Conservation (phyloP, 2,113 vertebrate species). For the Syngnathus scovelli region DNA sequence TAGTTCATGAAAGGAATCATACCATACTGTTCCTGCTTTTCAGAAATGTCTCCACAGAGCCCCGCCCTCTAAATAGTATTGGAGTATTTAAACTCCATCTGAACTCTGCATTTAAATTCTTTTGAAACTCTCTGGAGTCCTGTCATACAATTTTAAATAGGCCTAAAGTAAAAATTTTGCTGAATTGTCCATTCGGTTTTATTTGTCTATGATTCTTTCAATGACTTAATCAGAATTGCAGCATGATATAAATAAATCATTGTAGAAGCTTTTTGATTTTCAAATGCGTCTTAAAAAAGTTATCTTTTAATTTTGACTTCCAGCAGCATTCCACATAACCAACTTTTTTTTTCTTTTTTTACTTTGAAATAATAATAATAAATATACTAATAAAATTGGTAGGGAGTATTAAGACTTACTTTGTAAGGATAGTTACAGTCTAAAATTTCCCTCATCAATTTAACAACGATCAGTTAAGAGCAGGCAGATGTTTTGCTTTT, state of each 20-base stretch:
- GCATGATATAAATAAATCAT: not conserved
- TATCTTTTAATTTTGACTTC: no score
- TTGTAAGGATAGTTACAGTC: no score
- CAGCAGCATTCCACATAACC: no score
- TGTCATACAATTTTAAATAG: slow-evolving; percentile 64
- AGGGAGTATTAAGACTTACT: no score
- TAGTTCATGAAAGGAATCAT: slow-evolving; percentile 1
- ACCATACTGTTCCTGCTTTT: slow-evolving; percentile 11
- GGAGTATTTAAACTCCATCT: slow-evolving; percentile 63
- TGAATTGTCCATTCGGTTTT: slow-evolving; percentile 39
- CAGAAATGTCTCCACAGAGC: slow-evolving; percentile 7
- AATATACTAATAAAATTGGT: no score
- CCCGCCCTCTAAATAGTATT: slow-evolving; percentile 30
- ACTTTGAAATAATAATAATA: no score
- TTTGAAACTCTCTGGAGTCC: slow-evolving; percentile 64
- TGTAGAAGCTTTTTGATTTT: no score
- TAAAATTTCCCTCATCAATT: not conserved
- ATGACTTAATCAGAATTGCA: slow-evolving; percentile 5
- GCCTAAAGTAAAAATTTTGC: slow-evolving; percentile 54
- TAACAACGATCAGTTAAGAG: not conserved
- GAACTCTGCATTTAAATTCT: slow-evolving; percentile 69
- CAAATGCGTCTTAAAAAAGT: no score
- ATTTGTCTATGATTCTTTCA: slow-evolving; percentile 16
- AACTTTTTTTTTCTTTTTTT: no score
- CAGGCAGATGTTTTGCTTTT: not conserved